phyloP scores from a whole-genome alignment of 2,888 invertebrate species.

The Pachymerium ferrugineum region DNA sequence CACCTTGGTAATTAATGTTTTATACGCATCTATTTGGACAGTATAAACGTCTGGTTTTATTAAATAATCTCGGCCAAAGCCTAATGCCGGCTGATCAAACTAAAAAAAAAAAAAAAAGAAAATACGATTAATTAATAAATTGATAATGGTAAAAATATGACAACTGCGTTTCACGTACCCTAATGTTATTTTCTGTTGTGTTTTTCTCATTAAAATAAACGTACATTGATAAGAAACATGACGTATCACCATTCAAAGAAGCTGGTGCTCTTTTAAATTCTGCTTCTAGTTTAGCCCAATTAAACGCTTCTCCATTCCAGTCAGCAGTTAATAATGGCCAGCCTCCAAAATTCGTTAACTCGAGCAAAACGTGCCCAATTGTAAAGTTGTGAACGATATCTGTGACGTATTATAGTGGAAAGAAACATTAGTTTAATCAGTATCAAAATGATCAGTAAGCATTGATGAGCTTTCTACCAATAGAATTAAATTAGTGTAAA shows the following conservation, averaged over 20 bases:
- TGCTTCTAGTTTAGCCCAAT: constrained; percentile 55
- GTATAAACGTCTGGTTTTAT: constrained; percentile 57
- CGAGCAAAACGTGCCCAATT: neutral
- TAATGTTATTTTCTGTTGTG: constrained; percentile 80
- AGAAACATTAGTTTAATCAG: neutral
- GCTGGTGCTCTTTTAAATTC: neutral
- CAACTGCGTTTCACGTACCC: constrained; percentile 49
- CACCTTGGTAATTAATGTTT: constrained; percentile 66
- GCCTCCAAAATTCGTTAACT: constrained; percentile 68
- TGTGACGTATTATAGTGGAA: neutral
- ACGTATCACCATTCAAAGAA: constrained; percentile 60
- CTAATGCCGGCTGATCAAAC: constrained; percentile 81
- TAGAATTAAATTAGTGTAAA: too few species aligned
- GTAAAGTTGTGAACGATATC: neutral
- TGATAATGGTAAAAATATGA: neutral
- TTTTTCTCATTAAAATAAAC: constrained; percentile 91
- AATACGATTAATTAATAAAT: constrained; percentile 28
- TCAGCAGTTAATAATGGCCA: constrained; percentile 66
- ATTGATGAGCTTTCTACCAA: too few species aligned
- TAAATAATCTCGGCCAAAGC: constrained; percentile 59
- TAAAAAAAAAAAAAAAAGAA: constrained; percentile 47
- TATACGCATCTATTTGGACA: constrained; percentile 70
- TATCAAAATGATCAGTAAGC: too few species aligned
- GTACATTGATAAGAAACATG: constrained; percentile 74
- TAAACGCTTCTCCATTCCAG: constrained; percentile 58